Conservation (phyloP, 2,113 vertebrate species). For the Seriola quinqueradiata region DNA sequence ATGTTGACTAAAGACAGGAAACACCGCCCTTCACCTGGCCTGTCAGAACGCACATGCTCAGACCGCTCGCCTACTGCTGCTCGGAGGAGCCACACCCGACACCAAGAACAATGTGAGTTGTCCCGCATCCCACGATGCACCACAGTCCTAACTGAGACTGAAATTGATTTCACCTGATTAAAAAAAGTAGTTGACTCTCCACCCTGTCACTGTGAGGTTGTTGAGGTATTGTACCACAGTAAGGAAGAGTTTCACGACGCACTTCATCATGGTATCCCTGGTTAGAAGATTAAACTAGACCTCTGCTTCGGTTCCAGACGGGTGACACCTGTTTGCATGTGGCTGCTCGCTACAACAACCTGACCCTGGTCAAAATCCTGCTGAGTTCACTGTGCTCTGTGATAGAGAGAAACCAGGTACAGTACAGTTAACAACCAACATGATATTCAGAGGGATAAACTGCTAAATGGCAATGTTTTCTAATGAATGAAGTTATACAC, state of each 20-base stretch:
- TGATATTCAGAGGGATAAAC: no score
- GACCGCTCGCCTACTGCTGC: slow-evolving; percentile 88
- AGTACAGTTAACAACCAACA: background rate
- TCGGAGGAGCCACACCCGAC: slow-evolving; percentile 89
- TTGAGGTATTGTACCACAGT: background rate
- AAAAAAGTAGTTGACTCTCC: background rate
- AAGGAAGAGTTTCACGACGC: background rate
- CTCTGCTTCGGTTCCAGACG: slow-evolving; percentile 84
- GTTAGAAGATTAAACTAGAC: background rate
- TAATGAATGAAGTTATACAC: no score
- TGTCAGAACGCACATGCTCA: slow-evolving; percentile 93
- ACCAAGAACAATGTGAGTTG: slow-evolving; percentile 91
- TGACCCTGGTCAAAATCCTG: slow-evolving; percentile 90
- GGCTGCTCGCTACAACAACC: slow-evolving; percentile 93
- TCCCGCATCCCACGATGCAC: background rate
- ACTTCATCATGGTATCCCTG: background rate
- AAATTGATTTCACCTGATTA: background rate
- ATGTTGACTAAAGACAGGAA: slow-evolving; percentile 88
- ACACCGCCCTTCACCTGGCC: slow-evolving; percentile 92
- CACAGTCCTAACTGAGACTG: background rate
- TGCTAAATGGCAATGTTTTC: no score
- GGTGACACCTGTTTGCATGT: slow-evolving; percentile 94
- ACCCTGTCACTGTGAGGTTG: background rate
- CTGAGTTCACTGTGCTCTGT: slow-evolving; percentile 90
- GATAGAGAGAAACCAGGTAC: slow-evolving; percentile 92